phyloP scores from a whole-genome alignment of 2,888 invertebrate species.

The Mythimna lalbum region DNA sequence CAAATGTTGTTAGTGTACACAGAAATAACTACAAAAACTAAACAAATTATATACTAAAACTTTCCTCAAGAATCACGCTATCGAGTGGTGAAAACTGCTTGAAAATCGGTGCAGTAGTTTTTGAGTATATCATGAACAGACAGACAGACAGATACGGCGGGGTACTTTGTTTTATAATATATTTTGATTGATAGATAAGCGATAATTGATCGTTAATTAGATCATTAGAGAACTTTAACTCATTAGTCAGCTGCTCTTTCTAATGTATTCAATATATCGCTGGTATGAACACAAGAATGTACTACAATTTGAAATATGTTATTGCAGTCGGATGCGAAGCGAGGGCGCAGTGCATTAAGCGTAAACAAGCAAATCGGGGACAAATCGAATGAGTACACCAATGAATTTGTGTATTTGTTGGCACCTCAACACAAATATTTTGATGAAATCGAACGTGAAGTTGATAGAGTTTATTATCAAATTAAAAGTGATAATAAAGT shows the following conservation, averaged over 20 bases:
- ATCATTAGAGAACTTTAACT: slow-evolving; percentile 19
- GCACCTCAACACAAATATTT: slow-evolving; percentile 36
- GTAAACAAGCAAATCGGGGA: slow-evolving; percentile 57
- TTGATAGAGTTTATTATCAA: slow-evolving; percentile 10
- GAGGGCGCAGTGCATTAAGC: slow-evolving; percentile 43
- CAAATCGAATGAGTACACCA: slow-evolving; percentile 45
- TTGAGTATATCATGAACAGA: no score
- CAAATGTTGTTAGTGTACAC: no score
- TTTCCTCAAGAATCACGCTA: no score
- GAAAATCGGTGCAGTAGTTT: no score
- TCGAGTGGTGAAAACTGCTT: no score
- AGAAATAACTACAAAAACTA: no score
- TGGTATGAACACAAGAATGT: slow-evolving; percentile 10
- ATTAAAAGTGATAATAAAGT: background rate
- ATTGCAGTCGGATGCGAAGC: slow-evolving; percentile 29
- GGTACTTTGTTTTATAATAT: no score
- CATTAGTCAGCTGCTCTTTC: slow-evolving; percentile 4
- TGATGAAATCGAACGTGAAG: slow-evolving; percentile 6
- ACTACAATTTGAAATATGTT: slow-evolving; percentile 31
- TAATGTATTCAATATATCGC: slow-evolving; percentile 3
- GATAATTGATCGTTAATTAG: slow-evolving; percentile 27
- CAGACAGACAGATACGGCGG: no score
- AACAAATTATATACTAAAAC: no score
- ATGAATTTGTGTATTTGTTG: slow-evolving; percentile 40
- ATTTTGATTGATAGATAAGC: no score